Evolutionary conservation across 2,113 vertebrate genomes (phyloP).

Genomic region (Hypomesus transpacificus): DNA sequence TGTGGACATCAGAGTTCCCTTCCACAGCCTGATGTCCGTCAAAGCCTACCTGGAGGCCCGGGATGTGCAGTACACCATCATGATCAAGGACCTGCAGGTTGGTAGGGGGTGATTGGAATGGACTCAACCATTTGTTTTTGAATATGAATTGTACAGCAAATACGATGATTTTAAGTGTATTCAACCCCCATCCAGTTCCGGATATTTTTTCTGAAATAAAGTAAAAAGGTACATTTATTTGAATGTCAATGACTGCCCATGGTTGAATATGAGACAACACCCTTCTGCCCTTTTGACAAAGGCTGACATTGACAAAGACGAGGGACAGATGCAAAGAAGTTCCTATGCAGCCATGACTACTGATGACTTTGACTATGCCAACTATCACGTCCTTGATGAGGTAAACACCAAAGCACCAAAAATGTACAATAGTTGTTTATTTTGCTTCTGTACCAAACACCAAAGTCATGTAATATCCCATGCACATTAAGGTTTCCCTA

Average conservation of each 20-base stretch:
- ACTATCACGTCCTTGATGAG: constrained; percentile 81
- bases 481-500: too few relatives aligned
- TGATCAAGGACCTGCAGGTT: constrained; percentile 89
- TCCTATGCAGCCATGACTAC: constrained; percentile 59
- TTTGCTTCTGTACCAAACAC: too few relatives aligned
- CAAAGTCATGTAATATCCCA: too few relatives aligned
- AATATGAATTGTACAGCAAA: not conserved
- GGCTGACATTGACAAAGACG: constrained; percentile 78
- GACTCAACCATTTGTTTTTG: not conserved
- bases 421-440: too few relatives aligned
- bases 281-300: constrained; percentile 35
- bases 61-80: constrained; percentile 71
- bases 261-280: too few relatives aligned
- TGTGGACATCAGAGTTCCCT: constrained; percentile 78
- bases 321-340: constrained; percentile 65
- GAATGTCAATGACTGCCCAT: too few relatives aligned
- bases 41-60: constrained; percentile 74
- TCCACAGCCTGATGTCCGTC: constrained; percentile 65
- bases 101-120: not conserved
- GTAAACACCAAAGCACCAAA: constrained; percentile 50
- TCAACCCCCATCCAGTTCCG: too few relatives aligned
- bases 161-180: too few relatives aligned
- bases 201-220: too few relatives aligned
- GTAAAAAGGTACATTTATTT: too few relatives aligned
- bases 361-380: constrained; percentile 70